These are phyloP conservation scores for Akabosia matsudoensis DNA, from an alignment of 1,140 invertebrate genomes.

Conservation along the genomic window DNA sequence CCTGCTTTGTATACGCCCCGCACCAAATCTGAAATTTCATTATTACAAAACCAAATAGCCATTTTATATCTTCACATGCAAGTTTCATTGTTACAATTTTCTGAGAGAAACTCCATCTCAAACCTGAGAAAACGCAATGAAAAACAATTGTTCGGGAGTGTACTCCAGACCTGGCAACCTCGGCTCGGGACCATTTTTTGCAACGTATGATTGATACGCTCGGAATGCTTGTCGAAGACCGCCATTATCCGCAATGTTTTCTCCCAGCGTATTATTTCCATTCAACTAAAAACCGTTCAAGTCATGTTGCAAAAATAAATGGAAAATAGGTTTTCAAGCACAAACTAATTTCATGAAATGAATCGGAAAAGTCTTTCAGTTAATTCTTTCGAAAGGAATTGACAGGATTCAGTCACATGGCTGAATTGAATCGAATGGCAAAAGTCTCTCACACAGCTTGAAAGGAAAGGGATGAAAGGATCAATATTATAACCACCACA, in stretches of 20 bases:
- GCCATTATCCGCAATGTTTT: conserved; percentile 59
- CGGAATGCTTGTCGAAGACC: conserved; percentile 56
- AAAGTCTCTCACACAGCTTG: too few species aligned
- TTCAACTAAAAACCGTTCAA: conserved; percentile 36
- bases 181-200: conserved; percentile 43
- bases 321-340: neutral
- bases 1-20: conserved; percentile 25
- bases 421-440: too few species aligned
- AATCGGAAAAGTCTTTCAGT: neutral
- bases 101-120: neutral
- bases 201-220: conserved; percentile 48
- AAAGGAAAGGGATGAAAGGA: too few species aligned
- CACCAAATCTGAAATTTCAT: conserved; percentile 28
- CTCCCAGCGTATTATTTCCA: conserved; percentile 54
- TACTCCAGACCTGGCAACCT: conserved; percentile 55
- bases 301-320: neutral
- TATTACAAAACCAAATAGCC: neutral
- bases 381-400: too few species aligned
- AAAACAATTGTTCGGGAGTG: conserved; percentile 46
- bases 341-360: neutral
- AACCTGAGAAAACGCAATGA: conserved; percentile 19
- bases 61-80: too few species aligned
- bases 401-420: too few species aligned
- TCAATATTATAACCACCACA: too few species aligned
- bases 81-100: neutral